Conservation (phyloP, 1,140 invertebrate species). For the Diploscapter pachys region DNA sequence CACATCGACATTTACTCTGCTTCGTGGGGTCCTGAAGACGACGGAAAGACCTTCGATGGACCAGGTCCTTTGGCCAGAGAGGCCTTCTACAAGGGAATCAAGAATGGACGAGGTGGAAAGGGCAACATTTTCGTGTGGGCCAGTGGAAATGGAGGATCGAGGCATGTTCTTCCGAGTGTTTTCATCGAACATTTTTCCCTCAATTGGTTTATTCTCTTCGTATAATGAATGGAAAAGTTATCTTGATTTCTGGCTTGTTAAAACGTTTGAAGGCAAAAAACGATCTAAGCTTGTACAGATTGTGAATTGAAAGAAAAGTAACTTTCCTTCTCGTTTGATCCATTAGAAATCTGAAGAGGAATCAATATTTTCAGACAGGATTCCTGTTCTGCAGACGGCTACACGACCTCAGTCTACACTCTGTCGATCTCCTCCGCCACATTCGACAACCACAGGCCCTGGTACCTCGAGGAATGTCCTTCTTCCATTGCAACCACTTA, state of each 20-base stretch:
- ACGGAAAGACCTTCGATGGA: constrained; percentile 91
- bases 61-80: constrained; percentile 86
- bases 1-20: constrained; percentile 98
- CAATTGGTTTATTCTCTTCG: too few species aligned
- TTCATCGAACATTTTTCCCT: neutral
- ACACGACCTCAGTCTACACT: constrained; percentile 97
- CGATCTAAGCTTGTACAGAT: too few species aligned
- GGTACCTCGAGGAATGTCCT: constrained; percentile 90
- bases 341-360: neutral
- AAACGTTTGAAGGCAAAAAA: too few species aligned
- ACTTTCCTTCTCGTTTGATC: neutral
- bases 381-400: constrained; percentile 97
- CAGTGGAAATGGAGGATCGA: constrained; percentile 91
- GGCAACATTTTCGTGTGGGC: constrained; percentile 99
- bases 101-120: constrained; percentile 83
- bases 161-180: neutral
- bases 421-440: constrained; percentile 93
- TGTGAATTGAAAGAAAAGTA: neutral
- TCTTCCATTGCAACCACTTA: constrained; percentile 93
- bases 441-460: constrained; percentile 72
- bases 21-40: constrained; percentile 97
- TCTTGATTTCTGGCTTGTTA: too few species aligned
- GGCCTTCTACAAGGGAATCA: constrained; percentile 74
- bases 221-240: too few species aligned
- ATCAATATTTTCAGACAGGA: constrained; percentile 69